These are phyloP conservation scores for Drosophila ogumai DNA, from an alignment of 1,140 invertebrate genomes.

Conservation along the genomic window DNA sequence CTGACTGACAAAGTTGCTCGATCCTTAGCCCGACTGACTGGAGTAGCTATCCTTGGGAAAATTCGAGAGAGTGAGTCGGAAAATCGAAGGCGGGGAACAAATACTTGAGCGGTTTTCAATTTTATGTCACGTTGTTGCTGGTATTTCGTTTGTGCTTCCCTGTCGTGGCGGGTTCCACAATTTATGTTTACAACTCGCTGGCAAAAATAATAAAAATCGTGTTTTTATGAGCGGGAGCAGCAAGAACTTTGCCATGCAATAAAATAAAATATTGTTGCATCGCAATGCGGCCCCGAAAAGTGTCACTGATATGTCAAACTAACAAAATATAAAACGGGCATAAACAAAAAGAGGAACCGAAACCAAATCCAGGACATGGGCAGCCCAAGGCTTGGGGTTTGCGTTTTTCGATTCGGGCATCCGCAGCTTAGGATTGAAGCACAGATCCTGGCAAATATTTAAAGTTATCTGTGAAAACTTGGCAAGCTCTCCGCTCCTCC, in stretches of 20 bases:
- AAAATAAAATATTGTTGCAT: conserved; percentile 81
- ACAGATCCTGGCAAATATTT: conserved; percentile 58
- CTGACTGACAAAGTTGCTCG: conserved; percentile 68
- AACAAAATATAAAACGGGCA: conserved; percentile 74
- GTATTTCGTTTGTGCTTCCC: conserved; percentile 17
- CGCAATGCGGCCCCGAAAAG: conserved; percentile 51
- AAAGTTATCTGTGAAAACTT: conserved; percentile 75
- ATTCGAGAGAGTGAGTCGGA: conserved; percentile 1
- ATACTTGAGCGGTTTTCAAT: conserved; percentile 71
- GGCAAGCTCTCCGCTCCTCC: conserved; percentile 44
- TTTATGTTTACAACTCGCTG: conserved; percentile 74
- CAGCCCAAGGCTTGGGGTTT: conserved; percentile 5
- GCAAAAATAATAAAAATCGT: conserved; percentile 71
- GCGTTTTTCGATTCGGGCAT: neutral
- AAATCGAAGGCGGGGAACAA: conserved; percentile 39
- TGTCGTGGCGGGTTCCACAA: conserved; percentile 39
- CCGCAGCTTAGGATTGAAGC: conserved; percentile 14
- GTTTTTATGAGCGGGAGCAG: conserved; percentile 63
- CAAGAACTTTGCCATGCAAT: conserved; percentile 60
- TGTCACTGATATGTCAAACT: conserved; percentile 83
- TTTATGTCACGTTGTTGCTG: conserved; percentile 55
- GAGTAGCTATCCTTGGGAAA: conserved; percentile 5
- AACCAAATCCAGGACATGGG: conserved; percentile 28
- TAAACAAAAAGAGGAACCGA: conserved; percentile 58
- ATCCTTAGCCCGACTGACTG: conserved; percentile 2